Percentiles rank a stretch among this genome's conserved stretches.
Conservation (phyloP, 2,888 invertebrate species). For the Drosophila gaucha region DNA sequence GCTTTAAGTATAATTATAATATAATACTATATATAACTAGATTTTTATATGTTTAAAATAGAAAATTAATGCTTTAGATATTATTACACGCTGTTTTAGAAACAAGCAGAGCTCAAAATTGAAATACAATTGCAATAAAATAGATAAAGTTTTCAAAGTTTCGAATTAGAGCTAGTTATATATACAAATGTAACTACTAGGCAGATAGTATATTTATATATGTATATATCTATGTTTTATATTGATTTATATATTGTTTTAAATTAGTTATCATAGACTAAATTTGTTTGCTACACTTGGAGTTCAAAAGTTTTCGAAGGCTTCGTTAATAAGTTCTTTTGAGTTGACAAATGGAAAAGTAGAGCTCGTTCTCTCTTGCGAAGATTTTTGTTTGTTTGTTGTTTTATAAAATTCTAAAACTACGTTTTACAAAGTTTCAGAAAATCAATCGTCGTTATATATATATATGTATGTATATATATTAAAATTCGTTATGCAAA, state of each 20-base stretch:
- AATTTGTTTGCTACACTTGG: conserved; percentile 67
- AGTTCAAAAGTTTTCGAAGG: conserved; percentile 80
- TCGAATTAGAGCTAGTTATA: conserved; percentile 41
- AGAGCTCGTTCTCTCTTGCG: conserved; percentile 46
- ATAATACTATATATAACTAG: conserved; percentile 19
- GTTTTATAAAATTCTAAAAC: conserved; percentile 52
- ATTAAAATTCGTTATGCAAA: conserved; percentile 74
- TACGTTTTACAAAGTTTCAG: conserved; percentile 43
- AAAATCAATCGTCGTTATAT: conserved; percentile 40
- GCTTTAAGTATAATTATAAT: conserved; percentile 51
- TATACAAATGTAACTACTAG: conserved; percentile 50
- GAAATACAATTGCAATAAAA: conserved; percentile 48
- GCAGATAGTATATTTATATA: conserved; percentile 14
- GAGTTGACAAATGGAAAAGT: conserved; percentile 79
- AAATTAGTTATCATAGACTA: conserved; percentile 51
- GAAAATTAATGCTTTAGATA: conserved; percentile 56
- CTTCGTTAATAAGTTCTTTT: conserved; percentile 81
- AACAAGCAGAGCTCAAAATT: conserved; percentile 67
- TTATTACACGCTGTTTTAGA: conserved; percentile 63
- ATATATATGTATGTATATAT: conserved; percentile 20
- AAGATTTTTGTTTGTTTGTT: conserved; percentile 29
- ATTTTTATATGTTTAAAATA: conserved; percentile 41
- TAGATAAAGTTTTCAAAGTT: conserved; percentile 58
- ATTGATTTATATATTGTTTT: conserved; percentile 27
- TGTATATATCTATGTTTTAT: conserved; percentile 30